A percentile compares a stretch with the other conserved stretches of the same genome.
These are phyloP conservation scores for Invenusta paracnida DNA, from an alignment of 2,888 invertebrate species.

Conservation along the genomic window DNA sequence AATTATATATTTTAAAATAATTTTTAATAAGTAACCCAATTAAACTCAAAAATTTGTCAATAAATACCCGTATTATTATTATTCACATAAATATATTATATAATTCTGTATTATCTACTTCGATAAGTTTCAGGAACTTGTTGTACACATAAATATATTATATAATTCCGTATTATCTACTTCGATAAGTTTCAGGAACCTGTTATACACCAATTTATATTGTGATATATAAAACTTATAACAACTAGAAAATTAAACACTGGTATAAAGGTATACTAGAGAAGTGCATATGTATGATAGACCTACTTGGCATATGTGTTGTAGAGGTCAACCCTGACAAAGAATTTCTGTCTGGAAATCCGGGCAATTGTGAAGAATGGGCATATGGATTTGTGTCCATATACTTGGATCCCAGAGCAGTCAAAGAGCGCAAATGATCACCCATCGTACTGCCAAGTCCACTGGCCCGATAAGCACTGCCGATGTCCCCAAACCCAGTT, in stretches of 20 bases:
- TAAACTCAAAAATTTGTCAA: not conserved
- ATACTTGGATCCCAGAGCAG: conserved; percentile 38
- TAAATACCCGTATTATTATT: not conserved
- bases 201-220: not conserved
- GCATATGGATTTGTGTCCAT: conserved; percentile 35
- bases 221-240: not conserved
- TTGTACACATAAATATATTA: not conserved
- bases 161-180: not conserved
- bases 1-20: not conserved
- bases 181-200: not conserved
- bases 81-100: not conserved
- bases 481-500: conserved; percentile 21
- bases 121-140: not conserved
- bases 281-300: too few relatives aligned
- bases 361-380: not conserved
- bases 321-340: not conserved
- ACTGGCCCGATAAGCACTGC: conserved; percentile 29
- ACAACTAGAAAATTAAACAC: not conserved
- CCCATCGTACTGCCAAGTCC: conserved; percentile 21
- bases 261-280: too few relatives aligned
- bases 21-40: not conserved
- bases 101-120: not conserved
- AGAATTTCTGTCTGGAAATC: not conserved
- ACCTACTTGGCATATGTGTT: not conserved
- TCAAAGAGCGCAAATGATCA: conserved; percentile 37